A percentile compares a stretch with the other conserved stretches of the same genome.
Conservation (phyloP, 2,797 vertebrate genomes). For the Thaleichthys pacificus region DNA sequence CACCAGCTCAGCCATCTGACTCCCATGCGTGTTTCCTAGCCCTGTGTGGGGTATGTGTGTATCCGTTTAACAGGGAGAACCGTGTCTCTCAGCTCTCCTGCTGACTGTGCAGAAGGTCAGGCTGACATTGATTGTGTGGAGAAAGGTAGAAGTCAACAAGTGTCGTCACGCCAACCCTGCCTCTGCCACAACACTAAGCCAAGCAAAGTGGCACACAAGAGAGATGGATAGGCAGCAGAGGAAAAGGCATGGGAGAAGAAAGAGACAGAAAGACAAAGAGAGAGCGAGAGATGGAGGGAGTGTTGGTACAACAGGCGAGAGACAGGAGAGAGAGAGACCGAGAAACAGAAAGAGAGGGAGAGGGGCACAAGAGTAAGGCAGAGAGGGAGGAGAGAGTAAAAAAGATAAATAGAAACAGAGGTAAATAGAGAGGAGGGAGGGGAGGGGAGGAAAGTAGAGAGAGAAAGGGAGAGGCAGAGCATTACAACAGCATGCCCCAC, state of each 20-base stretch:
- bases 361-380: background rate
- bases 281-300: conserved; percentile 2
- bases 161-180: conserved; percentile 21
- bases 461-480: background rate
- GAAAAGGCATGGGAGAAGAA: conserved; percentile 1
- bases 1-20: no score
- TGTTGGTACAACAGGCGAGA: background rate
- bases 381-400: background rate
- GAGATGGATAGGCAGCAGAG: background rate
- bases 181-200: conserved; percentile 14
- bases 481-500: background rate
- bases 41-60: conserved; percentile 27
- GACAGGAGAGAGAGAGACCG: background rate
- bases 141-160: conserved; percentile 21
- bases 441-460: background rate
- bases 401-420: background rate
- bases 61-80: conserved; percentile 38
- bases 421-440: background rate
- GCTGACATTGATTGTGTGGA: conserved; percentile 54
- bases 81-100: conserved; percentile 47
- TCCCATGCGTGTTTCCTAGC: background rate
- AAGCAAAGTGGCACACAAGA: conserved; percentile 8
- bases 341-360: background rate
- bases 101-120: conserved; percentile 64
- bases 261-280: conserved; percentile 1